Evolutionary conservation across 2,797 vertebrate genomes (phyloP).

Genomic region (Sphenodon punctatus): DNA sequence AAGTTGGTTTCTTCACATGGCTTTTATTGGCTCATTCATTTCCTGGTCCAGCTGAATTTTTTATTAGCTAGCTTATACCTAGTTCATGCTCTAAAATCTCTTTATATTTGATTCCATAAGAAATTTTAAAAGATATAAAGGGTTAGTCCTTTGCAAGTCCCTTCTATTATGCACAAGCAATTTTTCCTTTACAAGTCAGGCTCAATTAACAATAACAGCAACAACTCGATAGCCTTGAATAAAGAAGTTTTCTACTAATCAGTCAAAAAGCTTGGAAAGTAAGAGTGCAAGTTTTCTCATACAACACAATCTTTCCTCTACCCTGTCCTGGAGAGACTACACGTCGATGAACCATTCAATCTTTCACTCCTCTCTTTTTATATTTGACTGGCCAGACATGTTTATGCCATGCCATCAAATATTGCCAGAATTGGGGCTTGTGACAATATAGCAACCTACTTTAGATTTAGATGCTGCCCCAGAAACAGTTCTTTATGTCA

Average conservation of each 20-base stretch:
- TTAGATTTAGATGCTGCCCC: neutral
- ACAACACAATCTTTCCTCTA: neutral
- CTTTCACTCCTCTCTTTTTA: neutral
- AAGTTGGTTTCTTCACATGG: neutral
- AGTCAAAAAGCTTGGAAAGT: neutral
- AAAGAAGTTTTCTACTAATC: neutral
- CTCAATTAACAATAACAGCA: neutral
- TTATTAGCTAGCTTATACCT: neutral
- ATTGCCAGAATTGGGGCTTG: neutral
- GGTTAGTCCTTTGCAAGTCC: neutral
- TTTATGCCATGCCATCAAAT: neutral
- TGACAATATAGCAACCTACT: neutral
- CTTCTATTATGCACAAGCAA: neutral
- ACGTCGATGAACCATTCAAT: neutral
- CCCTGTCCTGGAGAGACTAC: neutral
- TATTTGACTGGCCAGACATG: neutral
- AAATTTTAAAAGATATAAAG: neutral
- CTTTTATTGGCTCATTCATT: neutral
- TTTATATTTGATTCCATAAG: neutral
- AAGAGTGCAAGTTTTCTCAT: neutral
- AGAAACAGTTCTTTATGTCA: neutral
- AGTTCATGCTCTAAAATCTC: neutral
- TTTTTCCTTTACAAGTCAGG: neutral
- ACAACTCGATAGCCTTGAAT: no score
- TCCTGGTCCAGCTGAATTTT: neutral